These are phyloP conservation scores for Microctonus aethiopoides DNA, from an alignment of 2,888 invertebrate species.

Conservation along the genomic window DNA sequence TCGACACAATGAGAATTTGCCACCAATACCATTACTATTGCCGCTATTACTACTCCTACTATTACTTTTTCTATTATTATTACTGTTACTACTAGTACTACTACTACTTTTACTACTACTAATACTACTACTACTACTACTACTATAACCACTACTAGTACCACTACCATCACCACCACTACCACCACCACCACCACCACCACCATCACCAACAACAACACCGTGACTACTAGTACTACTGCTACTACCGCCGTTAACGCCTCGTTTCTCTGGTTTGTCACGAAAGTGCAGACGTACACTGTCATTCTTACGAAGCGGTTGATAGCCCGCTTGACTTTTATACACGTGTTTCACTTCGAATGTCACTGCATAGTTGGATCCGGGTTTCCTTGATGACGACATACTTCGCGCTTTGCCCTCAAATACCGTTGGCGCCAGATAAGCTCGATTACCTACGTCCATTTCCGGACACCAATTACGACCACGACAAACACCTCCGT, in stretches of 20 bases:
- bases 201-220: background rate
- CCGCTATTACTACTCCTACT: background rate
- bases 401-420: constrained; percentile 75
- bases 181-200: background rate
- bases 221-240: background rate
- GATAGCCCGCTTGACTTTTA: constrained; percentile 70
- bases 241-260: background rate
- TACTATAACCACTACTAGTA: background rate
- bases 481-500: constrained; percentile 50
- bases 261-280: constrained; percentile 57
- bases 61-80: background rate
- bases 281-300: constrained; percentile 70
- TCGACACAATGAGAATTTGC: constrained; percentile 63
- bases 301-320: constrained; percentile 67
- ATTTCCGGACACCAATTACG: constrained; percentile 71
- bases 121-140: background rate
- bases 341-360: constrained; percentile 75
- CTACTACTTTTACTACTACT: constrained; percentile 30
- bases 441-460: constrained; percentile 75
- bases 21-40: constrained; percentile 45
- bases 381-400: constrained; percentile 70
- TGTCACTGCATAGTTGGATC: constrained; percentile 73
- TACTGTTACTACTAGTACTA: constrained; percentile 49
- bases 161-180: background rate
- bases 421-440: constrained; percentile 75